Percentiles rank a stretch among this genome's conserved stretches.
Conservation (phyloP, 2,113 vertebrate species). For the Esox niger region DNA sequence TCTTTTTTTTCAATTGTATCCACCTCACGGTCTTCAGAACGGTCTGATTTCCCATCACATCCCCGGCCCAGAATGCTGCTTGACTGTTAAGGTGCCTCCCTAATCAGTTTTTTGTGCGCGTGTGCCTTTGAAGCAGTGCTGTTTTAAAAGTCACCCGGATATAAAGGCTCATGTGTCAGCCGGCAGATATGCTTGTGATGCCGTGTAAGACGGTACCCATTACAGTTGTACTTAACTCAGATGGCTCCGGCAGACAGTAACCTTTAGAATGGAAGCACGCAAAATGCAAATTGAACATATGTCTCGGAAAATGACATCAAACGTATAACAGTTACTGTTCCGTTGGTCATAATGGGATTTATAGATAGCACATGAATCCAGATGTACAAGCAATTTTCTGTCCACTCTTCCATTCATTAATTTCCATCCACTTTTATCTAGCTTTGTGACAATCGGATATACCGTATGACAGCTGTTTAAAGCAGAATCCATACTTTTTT, state of each 20-base stretch:
- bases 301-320: neutral
- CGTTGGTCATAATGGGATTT: neutral
- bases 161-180: neutral
- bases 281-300: neutral
- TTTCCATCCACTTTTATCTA: neutral
- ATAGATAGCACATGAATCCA: neutral
- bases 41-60: slow-evolving; percentile 30
- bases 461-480: neutral
- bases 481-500: neutral
- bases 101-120: slow-evolving; percentile 3
- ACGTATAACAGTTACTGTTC: neutral
- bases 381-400: too few relatives aligned
- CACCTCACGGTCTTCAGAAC: slow-evolving; percentile 26
- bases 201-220: neutral
- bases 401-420: too few relatives aligned
- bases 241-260: neutral
- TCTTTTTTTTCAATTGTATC: slow-evolving; percentile 27
- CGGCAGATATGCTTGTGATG: neutral
- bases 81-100: neutral
- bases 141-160: slow-evolving; percentile 1
- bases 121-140: slow-evolving; percentile 14
- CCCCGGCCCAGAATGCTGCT: slow-evolving; percentile 12
- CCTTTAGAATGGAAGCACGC: slow-evolving; percentile 1
- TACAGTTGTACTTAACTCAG: slow-evolving; percentile 1
- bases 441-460: neutral